Percentiles rank a stretch among this genome's conserved stretches.
Conservation (phyloP, 2,797 vertebrate genomes). For the Manis javanica region DNA sequence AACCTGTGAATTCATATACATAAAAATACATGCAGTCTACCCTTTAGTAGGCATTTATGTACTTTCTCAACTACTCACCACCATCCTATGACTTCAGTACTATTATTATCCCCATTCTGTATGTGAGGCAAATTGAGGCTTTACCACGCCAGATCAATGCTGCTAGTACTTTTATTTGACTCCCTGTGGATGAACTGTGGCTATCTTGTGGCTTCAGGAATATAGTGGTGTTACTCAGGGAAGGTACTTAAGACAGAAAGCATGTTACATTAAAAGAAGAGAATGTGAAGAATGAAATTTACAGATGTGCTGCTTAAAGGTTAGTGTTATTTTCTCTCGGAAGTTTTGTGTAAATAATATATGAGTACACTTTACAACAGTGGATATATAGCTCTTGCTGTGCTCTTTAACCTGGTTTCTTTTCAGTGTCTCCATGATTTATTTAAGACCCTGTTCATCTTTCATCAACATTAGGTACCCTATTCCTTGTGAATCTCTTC, state of each 20-base stretch:
- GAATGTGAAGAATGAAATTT: neutral
- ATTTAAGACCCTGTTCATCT: neutral
- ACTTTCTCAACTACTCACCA: neutral
- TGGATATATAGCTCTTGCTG: neutral
- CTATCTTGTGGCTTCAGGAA: conserved; percentile 4
- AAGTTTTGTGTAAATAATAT: neutral
- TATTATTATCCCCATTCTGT: neutral
- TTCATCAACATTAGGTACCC: neutral
- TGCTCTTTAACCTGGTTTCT: neutral
- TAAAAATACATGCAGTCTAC: neutral
- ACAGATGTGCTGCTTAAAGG: neutral
- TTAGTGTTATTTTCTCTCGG: conserved; percentile 16
- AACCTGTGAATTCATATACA: neutral
- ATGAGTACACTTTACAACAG: neutral
- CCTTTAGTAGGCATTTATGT: neutral
- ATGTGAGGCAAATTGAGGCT: neutral
- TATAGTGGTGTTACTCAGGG: neutral
- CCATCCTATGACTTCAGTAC: neutral
- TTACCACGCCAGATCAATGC: neutral
- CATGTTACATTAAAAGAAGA: neutral
- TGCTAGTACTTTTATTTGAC: neutral
- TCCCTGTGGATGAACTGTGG: neutral
- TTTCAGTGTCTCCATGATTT: neutral
- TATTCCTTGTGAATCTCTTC: neutral
- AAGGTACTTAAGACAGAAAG: neutral